Evolutionary conservation across 1,140 invertebrate species (phyloP).

Genomic region (Brachionus plicatilis): DNA sequence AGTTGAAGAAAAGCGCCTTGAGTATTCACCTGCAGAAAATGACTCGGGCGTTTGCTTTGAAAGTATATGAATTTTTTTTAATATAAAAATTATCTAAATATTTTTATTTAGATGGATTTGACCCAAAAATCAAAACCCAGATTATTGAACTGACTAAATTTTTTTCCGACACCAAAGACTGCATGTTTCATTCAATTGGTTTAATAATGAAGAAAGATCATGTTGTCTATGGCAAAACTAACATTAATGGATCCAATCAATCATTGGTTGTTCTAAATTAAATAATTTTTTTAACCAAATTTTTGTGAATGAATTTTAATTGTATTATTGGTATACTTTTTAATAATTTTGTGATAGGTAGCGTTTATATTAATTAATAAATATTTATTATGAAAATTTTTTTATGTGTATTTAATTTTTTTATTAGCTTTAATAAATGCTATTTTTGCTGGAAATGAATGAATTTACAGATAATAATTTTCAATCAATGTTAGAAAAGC

Average conservation of each 20-base stretch:
- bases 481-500: no score
- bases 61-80: neutral
- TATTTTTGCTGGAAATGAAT: no score
- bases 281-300: neutral
- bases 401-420: neutral
- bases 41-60: conserved; percentile 12
- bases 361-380: neutral
- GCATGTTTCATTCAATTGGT: conserved; percentile 25
- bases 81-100: neutral
- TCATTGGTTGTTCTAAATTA: conserved; percentile 24
- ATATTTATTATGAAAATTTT: neutral
- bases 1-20: neutral
- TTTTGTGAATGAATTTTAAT: neutral
- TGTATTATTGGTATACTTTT: neutral
- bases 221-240: conserved; percentile 7
- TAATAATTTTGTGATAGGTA: neutral
- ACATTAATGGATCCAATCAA: neutral
- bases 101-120: neutral
- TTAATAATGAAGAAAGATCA: conserved; percentile 39
- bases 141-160: neutral
- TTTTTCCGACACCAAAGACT: neutral
- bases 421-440: neutral
- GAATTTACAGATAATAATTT: no score
- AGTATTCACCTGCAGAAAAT: neutral
- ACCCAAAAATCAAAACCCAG: neutral